phyloP scores from a whole-genome alignment of 2,113 vertebrate species.

The Callorhinus ursinus region DNA sequence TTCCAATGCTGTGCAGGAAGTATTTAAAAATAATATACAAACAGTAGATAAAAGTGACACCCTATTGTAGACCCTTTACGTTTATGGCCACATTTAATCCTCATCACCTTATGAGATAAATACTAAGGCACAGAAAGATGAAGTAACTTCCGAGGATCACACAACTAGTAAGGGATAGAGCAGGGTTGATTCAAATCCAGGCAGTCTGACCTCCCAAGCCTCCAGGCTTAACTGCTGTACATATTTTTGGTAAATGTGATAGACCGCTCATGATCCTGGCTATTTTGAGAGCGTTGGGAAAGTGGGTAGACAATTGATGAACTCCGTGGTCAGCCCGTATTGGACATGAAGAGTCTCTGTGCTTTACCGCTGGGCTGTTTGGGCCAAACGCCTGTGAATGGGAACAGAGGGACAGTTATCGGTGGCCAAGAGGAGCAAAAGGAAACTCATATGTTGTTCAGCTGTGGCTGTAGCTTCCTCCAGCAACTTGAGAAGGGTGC shows the following conservation, averaged over 20 bases:
- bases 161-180: neutral
- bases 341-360: neutral
- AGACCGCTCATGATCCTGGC: neutral
- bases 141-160: neutral
- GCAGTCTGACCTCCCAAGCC: neutral
- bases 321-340: neutral
- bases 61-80: neutral
- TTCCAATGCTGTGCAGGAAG: neutral
- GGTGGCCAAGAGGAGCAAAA: accelerated
- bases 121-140: neutral
- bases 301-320: neutral
- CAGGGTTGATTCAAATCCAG: neutral
- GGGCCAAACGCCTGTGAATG: neutral
- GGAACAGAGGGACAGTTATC: neutral
- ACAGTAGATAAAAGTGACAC: neutral
- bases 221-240: neutral
- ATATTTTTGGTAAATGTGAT: neutral
- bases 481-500: neutral
- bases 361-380: neutral
- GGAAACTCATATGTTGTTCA: neutral
- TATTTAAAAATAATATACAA: neutral
- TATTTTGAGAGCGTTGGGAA: neutral
- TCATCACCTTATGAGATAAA: neutral
- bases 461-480: neutral
- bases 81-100: neutral